Conservation (phyloP, 2,888 invertebrate genomes). For the Mesochorus sp. region DNA sequence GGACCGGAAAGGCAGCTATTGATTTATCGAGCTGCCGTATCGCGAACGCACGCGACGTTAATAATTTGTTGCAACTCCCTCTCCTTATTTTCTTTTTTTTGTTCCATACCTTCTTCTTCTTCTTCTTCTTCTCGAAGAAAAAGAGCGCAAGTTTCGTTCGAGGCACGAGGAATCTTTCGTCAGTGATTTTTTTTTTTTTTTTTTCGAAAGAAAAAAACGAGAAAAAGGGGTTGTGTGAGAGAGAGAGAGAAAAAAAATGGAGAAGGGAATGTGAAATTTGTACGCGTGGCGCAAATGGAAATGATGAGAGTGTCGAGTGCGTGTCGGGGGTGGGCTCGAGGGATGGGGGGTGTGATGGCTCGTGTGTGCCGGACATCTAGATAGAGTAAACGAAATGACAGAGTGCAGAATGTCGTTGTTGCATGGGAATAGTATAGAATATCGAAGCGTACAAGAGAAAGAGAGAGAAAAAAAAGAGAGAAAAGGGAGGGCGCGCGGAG, state of each 20-base stretch:
- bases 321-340: no score
- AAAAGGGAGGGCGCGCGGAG: slow-evolving; percentile 38
- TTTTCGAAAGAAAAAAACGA: no score
- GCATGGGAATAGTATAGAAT: background rate
- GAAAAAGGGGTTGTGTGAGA: no score
- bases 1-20: slow-evolving; percentile 54
- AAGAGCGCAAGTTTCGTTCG: background rate
- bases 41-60: slow-evolving; percentile 70
- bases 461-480: slow-evolving; percentile 7
- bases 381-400: slow-evolving; percentile 62
- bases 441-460: slow-evolving; percentile 1
- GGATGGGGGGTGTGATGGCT: no score
- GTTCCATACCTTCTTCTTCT: background rate
- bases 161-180: no score
- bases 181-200: no score
- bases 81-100: background rate
- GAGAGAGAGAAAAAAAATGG: background rate
- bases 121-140: background rate
- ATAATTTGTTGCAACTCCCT: slow-evolving; percentile 64
- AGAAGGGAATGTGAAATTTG: background rate
- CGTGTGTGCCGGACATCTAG: slow-evolving; percentile 13
- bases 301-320: slow-evolving; percentile 53
- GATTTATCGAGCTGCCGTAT: slow-evolving; percentile 58
- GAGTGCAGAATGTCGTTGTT: slow-evolving; percentile 48
- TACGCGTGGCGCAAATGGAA: background rate